Conservation (phyloP, 2,888 invertebrate genomes). For the Agrochola lychnidis region DNA sequence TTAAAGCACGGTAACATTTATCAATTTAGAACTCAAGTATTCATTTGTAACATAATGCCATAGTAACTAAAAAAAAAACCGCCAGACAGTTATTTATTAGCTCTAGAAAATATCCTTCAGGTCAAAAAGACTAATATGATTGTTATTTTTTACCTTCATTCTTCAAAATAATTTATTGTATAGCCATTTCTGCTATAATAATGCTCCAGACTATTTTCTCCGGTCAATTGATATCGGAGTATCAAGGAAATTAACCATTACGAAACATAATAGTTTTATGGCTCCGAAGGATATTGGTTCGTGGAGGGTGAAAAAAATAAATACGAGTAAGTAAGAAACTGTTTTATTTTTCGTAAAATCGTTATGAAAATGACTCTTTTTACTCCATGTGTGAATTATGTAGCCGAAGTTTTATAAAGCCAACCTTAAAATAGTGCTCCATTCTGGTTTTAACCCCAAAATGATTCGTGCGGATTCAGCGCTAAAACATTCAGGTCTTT, state of each 20-base stretch:
- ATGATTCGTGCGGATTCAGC: no score
- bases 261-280: slow-evolving; percentile 55
- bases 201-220: slow-evolving; percentile 39
- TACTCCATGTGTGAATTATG: neutral
- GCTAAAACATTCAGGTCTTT: neutral
- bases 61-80: neutral
- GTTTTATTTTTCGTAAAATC: slow-evolving; percentile 2
- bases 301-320: slow-evolving; percentile 21
- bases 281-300: slow-evolving; percentile 31
- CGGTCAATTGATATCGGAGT: slow-evolving; percentile 50
- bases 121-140: slow-evolving; percentile 63
- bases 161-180: slow-evolving; percentile 48
- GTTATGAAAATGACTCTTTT: neutral
- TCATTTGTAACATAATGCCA: neutral
- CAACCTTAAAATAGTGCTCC: neutral
- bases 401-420: neutral
- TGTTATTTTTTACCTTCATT: slow-evolving; percentile 71
- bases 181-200: slow-evolving; percentile 33
- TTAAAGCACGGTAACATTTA: neutral
- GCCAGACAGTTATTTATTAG: slow-evolving; percentile 9
- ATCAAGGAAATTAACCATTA: slow-evolving; percentile 61
- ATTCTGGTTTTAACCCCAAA: neutral
- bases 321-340: slow-evolving; percentile 8
- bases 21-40: neutral
- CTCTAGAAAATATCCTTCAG: slow-evolving; percentile 23